Evolutionary conservation across 1,140 invertebrate genomes (phyloP).

Genomic region (Nymphalis io): DNA sequence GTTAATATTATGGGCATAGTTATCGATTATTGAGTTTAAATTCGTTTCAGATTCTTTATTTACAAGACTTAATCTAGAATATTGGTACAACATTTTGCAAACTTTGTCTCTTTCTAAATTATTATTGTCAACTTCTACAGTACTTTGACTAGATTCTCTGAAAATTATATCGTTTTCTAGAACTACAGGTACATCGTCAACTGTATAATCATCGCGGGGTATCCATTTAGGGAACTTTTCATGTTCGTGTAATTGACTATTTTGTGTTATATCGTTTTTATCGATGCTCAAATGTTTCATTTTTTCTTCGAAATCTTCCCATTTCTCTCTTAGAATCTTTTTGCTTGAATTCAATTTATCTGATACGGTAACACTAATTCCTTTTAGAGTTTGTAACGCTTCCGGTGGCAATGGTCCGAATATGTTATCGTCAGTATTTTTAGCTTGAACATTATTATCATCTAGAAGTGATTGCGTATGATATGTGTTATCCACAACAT

Average conservation of each 20-base stretch:
- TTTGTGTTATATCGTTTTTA: constrained; percentile 47
- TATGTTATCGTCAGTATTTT: constrained; percentile 60
- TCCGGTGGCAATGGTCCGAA: constrained; percentile 66
- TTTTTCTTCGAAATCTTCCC: constrained; percentile 73
- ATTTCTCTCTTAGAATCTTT: constrained; percentile 78
- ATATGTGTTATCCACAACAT: constrained; percentile 79
- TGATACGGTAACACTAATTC: constrained; percentile 73
- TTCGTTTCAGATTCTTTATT: constrained; percentile 68
- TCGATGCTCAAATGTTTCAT: constrained; percentile 70
- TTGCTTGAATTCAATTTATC: constrained; percentile 79
- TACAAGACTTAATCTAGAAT: constrained; percentile 71
- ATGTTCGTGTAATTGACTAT: constrained; percentile 38
- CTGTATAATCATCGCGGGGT: constrained; percentile 46
- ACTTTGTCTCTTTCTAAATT: constrained; percentile 59
- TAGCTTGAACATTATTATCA: constrained; percentile 48
- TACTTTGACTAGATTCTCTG: constrained; percentile 74
- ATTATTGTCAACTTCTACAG: constrained; percentile 68
- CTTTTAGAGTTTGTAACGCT: constrained; percentile 78
- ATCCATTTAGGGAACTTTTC: constrained; percentile 53
- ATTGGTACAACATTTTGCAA: constrained; percentile 71
- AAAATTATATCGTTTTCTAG: constrained; percentile 65
- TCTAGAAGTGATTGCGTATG: constrained; percentile 63
- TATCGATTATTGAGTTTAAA: constrained; percentile 71
- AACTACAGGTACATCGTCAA: constrained; percentile 44
- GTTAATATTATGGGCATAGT: constrained; percentile 73